Percentiles rank a stretch among this genome's conserved stretches.
phyloP scores from a whole-genome alignment of 37 sponge, comb jelly and placozoan species.

The Eunapius fragilis region DNA sequence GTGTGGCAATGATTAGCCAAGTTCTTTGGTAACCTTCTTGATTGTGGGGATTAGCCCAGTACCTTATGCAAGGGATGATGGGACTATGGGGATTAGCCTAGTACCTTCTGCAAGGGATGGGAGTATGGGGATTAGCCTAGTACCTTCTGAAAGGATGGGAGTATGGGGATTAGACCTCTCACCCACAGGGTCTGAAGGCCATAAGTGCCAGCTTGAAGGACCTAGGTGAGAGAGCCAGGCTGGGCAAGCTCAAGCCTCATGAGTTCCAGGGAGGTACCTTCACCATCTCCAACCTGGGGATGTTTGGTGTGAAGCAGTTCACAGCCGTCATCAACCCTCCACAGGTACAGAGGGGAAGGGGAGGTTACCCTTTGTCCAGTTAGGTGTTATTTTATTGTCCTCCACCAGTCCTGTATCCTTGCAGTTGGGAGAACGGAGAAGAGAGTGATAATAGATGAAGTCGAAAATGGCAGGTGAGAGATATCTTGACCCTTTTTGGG shows the following conservation, averaged over 20 bases:
- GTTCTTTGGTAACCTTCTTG: no score
- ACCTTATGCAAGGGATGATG: no score
- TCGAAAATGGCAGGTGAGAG: conserved; percentile 31
- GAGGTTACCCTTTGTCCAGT: no score
- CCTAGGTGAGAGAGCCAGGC: conserved; percentile 85
- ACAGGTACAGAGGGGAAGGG: conserved; percentile 71
- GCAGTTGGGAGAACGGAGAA: conserved; percentile 96
- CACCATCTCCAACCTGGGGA: conserved; percentile 96
- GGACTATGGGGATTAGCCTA: no score
- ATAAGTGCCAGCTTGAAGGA: conserved; percentile 75
- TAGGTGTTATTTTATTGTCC: no score
- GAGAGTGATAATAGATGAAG: conserved; percentile 74
- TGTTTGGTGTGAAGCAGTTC: conserved; percentile 87
- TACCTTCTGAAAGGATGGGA: no score
- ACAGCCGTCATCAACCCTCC: conserved; percentile 96
- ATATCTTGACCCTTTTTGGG: not conserved
- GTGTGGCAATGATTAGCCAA: no score
- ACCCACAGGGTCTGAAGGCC: conserved; percentile 66
- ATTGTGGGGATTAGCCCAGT: no score
- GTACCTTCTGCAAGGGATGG: not conserved
- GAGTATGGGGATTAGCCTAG: no score
- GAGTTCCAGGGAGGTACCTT: conserved; percentile 98
- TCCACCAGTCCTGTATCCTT: conserved; percentile 80
- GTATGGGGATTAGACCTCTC: not conserved
- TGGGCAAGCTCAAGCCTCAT: conserved; percentile 79